Conservation (phyloP, 2,888 invertebrate species). For the Clunio marinus region DNA sequence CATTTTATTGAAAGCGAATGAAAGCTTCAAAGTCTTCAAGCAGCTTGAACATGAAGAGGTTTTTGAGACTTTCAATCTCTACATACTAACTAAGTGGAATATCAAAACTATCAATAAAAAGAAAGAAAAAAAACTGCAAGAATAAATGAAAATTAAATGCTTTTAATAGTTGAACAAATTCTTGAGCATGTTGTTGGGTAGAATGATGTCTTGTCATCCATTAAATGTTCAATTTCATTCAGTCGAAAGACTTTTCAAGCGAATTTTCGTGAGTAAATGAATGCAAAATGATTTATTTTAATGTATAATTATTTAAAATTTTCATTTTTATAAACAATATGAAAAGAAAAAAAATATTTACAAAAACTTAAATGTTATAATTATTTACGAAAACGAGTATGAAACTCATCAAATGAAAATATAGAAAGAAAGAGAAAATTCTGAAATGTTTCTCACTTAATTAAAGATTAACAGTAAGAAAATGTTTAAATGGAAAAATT, state of each 20-base stretch:
- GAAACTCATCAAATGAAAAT: too few relatives aligned
- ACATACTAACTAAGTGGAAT: too few relatives aligned
- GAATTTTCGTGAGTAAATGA: not conserved
- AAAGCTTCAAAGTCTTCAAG: too few relatives aligned
- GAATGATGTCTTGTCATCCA: not conserved
- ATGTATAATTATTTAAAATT: not conserved
- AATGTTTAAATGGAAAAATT: constrained; percentile 6
- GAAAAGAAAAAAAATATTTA: not conserved
- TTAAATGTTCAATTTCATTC: not conserved
- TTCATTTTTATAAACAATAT: too few relatives aligned
- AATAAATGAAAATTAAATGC: not conserved
- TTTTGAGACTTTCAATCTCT: too few relatives aligned
- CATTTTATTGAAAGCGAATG: too few relatives aligned
- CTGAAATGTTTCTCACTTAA: not conserved
- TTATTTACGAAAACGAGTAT: too few relatives aligned
- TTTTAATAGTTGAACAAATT: not conserved
- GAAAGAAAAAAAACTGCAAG: too few relatives aligned
- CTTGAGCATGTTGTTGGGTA: not conserved
- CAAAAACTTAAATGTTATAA: not conserved
- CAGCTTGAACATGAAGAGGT: too few relatives aligned
- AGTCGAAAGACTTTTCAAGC: not conserved
- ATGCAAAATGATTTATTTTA: constrained; percentile 9
- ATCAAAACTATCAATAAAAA: too few relatives aligned
- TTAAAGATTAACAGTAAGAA: constrained; percentile 27
- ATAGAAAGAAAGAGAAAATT: not conserved